Evolutionary conservation across 2,888 invertebrate species (phyloP), one percentile per base, ranked within the genome.

Genomic region (Herminia tarsipennalis): DNA sequence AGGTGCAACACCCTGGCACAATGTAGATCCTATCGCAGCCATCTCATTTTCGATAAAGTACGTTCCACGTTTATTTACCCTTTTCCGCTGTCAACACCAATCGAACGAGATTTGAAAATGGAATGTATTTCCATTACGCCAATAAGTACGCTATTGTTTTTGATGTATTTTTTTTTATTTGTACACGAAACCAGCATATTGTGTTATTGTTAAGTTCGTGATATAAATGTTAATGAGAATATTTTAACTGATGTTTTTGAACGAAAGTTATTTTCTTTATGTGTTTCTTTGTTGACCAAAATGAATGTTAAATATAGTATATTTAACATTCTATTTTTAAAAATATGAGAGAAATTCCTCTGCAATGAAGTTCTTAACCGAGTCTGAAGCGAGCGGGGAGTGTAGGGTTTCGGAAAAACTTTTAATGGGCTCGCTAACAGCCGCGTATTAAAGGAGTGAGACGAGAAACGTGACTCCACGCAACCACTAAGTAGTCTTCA

Each of bases 1-100:
- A 66, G 60, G 53, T 63, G 59, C 56, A 65, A 63, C 50, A 55
- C 53, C 69, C 69, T 64, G 56, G 64, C 73, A 76, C 77, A 69
- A 67, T 69, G 65, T 69, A 74, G 74, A 78, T 77, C 58, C 70
- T 70, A 78, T 79, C 81, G 70, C 53, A 34, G 28, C 24, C 28
- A 48, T 48, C 10, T 44, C 48, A 54, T 60, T 60, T 54, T 50
- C 46, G 37, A 49, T 52, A 51, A 46, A 46, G 22, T 43, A 50
- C 40, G 16, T 51, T 50, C 42, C 52, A 51, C 56, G 40, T 62
- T 65, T 48, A 47, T 40, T 37, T 52, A 37, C 20, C 25, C 30
- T 49, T 44, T 56, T 65, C 10, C 21, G 45, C 29, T 53, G 42
- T 38, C 50, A 52, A 30, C 8, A 9, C 39, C 27, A 38, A 49